These are phyloP conservation scores for Dromaius novaehollandiae DNA, from an alignment of 2,113 vertebrate species.

Conservation along the genomic window DNA sequence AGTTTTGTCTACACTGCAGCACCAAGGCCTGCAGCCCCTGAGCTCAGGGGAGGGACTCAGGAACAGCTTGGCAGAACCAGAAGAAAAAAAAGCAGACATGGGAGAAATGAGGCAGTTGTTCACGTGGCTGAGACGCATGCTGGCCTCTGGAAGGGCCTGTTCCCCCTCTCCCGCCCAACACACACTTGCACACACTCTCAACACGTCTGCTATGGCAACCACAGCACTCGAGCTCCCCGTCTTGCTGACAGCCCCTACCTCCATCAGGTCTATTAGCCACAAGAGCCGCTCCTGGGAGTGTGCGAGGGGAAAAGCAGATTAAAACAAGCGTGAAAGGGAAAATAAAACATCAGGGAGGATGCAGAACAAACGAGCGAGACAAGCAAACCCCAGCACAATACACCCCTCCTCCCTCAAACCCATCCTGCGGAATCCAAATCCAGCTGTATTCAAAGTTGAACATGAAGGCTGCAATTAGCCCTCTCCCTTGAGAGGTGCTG, in stretches of 20 bases:
- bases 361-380: not conserved
- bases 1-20: not conserved
- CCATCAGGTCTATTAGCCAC: constrained; percentile 99
- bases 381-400: fast-evolving
- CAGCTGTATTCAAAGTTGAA: not conserved
- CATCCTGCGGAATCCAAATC: not conserved
- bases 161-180: not conserved
- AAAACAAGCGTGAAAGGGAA: not conserved
- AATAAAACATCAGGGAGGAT: constrained; percentile 14
- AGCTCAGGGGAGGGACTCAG: not conserved
- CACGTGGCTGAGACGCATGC: not conserved
- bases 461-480: not conserved
- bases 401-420: not conserved
- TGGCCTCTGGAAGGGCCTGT: not conserved
- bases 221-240: not conserved
- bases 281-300: constrained; percentile 90
- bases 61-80: not conserved
- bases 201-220: constrained; percentile 15
- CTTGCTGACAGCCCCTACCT: constrained; percentile 83
- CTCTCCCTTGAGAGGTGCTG: fast-evolving
- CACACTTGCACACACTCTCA: not conserved
- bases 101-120: not conserved
- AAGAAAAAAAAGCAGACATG: not conserved
- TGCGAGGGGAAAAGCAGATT: not conserved
- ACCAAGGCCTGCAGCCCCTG: not conserved